A percentile compares a stretch with the other conserved stretches of the same genome.
Evolutionary conservation across 2,797 vertebrate genomes (phyloP).

Genomic region (Mycteria americana): DNA sequence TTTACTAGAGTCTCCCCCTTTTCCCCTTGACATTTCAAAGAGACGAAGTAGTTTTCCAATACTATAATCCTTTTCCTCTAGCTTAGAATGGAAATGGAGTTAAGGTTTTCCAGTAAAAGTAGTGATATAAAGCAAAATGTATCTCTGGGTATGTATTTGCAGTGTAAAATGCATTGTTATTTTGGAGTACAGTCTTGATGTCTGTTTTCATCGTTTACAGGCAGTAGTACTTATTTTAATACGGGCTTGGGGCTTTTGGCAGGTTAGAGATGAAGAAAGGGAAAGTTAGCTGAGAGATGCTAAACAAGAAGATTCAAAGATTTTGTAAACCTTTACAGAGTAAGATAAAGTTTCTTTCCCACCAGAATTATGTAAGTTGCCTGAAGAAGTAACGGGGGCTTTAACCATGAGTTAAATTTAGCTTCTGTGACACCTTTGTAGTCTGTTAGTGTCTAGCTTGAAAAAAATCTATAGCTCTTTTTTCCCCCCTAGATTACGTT

Average conservation of each 20-base stretch:
- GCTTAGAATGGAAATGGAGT: neutral
- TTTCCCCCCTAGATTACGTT: accelerated
- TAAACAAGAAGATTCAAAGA: neutral
- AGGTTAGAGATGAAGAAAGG: neutral
- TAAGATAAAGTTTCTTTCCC: neutral
- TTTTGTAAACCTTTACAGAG: neutral
- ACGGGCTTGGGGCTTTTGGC: neutral
- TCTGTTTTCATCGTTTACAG: neutral
- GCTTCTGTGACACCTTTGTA: neutral
- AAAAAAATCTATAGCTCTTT: neutral
- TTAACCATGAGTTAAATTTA: neutral
- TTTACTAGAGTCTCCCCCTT: neutral
- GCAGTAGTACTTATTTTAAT: neutral
- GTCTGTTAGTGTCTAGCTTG: neutral
- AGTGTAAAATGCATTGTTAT: neutral
- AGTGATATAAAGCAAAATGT: neutral
- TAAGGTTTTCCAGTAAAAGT: neutral
- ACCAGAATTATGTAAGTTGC: neutral
- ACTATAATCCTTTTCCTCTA: neutral
- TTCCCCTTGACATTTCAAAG: neutral
- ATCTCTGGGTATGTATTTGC: neutral
- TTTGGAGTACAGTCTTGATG: neutral
- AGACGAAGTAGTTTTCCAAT: neutral
- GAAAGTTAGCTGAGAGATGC: neutral
- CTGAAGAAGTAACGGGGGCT: neutral